Evolutionary conservation across 2,888 invertebrate species (phyloP), one percentile per base, ranked within the genome.

Genomic region (Thecocarcelia acutangulata): DNA sequence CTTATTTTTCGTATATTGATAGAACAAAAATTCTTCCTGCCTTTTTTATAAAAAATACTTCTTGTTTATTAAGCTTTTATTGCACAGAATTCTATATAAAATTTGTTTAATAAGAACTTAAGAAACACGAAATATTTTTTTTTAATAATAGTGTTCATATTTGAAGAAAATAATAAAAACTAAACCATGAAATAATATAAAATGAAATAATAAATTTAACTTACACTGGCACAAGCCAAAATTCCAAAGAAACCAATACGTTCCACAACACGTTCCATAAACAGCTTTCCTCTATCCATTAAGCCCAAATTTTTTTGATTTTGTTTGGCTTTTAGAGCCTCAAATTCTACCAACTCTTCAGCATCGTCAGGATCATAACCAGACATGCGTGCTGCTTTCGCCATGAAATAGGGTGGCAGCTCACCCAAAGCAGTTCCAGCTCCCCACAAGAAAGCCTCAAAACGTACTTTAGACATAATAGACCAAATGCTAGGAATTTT

Each of bases 401-500:
- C 99, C 98, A 99, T 98, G 91, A 99, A 99, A 92, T 99, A 99
- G 0, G 99, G 99, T 3, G 99, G 99, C 84, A 99, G 91, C 90
- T 99, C 99, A 0, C 99, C 99, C n/a, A 99, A 92, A 0, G 99
- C 99, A 0, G 99, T 99, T 4, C 99, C 97, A 21, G 96, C 94
- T 3, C 97, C 98, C 99, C 99, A 99, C 92, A 99, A 95, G 93
- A 99, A 97, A 12, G 98, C 97, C 92, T 99, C 99, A 84, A 98
- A 92, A 24, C 98, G 94, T 19, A 98, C 96, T 92, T 98, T 98
- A 40, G 96, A 94, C 96, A 99, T 97, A 84, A 99, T 98, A 85
- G 95, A 95, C 94, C 97, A 96, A 86, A 99, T 94, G 24, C 96
- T 94, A 73, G 98, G 95, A 21, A 92, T 91, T 90, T 92, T 92